Base-by-base conservation (phyloP, 2,113 vertebrate genomes). In the Sinocyclocheilus rhinocerous region DNA sequence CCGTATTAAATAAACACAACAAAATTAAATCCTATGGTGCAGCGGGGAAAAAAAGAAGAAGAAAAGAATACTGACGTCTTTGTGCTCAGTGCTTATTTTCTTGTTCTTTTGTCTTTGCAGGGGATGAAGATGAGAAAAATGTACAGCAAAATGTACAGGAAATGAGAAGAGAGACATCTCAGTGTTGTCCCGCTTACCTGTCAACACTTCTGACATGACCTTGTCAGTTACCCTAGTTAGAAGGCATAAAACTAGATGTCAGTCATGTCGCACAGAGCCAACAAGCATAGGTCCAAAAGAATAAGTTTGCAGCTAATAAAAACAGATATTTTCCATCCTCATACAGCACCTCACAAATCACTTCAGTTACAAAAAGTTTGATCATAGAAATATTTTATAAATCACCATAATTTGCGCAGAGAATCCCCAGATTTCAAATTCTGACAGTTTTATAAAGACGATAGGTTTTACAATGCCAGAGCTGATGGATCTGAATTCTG, bases 161-260 rank as follows among this genome's bases (percentile, higher is more conserved):
- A 52, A 36, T 33, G 24, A 80, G 76, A 48, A 80, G 65, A 61
- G 36, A 83, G 85, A 89, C 89, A 87, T 91, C 87, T 91, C 86
- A 63, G 86, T 85, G 88, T 85, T 86, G 81, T 87, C 84, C 73
- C 48, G 11, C 85, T 88, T 82, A 91, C 90, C 88, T 86, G 88
- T 89, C 88, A 91, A 91, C 87, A 87, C 67, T 77, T 88, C 77
- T 90, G 91, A 92, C 92, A 91, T 22, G 84, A 92, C 91, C 92
- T 89, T 93, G 91, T 94, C 93, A 92, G 89, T 86, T 83, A 39
- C 72, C 72, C 59, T 85, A 88, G 91, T 93, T 93, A 90, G 59
- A 84, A 76, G 89, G 81, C 86, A 92, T 91, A 80, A 91, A 92
- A 90, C 72, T 9, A 89, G 88, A 89, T 93, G 93, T 91, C 93